phyloP scores from a whole-genome alignment of 1,140 invertebrate genomes.

The Brachionus asplanchnoidis region DNA sequence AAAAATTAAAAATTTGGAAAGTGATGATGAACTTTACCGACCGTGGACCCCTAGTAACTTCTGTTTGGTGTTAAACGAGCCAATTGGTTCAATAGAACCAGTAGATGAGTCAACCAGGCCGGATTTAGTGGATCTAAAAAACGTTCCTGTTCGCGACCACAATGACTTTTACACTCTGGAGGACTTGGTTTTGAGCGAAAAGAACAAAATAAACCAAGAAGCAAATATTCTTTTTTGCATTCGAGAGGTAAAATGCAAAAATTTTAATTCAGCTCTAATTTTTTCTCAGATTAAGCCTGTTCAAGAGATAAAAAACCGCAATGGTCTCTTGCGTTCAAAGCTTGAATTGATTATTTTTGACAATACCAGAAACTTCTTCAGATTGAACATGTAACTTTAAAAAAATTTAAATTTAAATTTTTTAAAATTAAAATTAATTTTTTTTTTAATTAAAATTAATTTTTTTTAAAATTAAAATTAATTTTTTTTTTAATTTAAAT shows the following conservation, averaged over 20 bases:
- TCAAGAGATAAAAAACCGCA: neutral
- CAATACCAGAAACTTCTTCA: neutral
- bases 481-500: too few species aligned
- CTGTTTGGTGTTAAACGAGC: neutral
- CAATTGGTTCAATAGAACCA: neutral
- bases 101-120: neutral
- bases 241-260: neutral
- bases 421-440: too few species aligned
- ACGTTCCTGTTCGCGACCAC: neutral
- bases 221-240: conserved; percentile 2
- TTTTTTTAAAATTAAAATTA: too few species aligned
- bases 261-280: neutral
- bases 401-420: neutral
- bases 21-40: neutral
- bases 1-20: neutral
- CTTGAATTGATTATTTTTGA: conserved; percentile 26
- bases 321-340: neutral
- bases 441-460: too few species aligned
- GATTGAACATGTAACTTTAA: neutral
- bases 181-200: neutral
- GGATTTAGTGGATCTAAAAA: neutral
- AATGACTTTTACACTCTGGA: conserved; percentile 19
- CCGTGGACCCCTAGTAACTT: neutral
- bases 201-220: neutral
- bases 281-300: neutral